Evolutionary conservation across 2,113 vertebrate genomes (phyloP).

Genomic region (Columba livia): DNA sequence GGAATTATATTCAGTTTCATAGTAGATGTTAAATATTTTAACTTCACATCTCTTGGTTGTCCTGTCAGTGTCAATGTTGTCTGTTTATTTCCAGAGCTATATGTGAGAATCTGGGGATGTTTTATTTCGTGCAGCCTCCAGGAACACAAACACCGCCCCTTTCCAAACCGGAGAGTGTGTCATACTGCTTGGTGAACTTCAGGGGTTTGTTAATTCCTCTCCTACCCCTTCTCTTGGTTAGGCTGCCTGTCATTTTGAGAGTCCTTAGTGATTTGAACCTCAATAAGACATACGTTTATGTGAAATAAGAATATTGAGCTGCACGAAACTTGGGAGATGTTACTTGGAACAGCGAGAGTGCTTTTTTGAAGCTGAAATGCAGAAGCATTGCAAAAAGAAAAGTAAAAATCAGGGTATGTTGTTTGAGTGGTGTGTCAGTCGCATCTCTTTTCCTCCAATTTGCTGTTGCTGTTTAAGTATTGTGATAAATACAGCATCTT

Average conservation of each 20-base stretch:
- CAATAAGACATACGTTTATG: fast-evolving
- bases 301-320: neutral
- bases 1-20: neutral
- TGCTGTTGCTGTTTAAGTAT: neutral
- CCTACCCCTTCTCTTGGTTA: neutral
- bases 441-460: neutral
- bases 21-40: neutral
- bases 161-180: neutral
- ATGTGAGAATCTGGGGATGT: neutral
- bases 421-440: neutral
- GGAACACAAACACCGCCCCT: neutral
- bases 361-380: neutral
- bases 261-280: neutral
- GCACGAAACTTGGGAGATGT: neutral
- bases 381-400: neutral
- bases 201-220: neutral
- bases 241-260: neutral
- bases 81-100: neutral
- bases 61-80: neutral
- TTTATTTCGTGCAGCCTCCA: neutral
- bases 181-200: neutral
- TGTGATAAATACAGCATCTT: neutral
- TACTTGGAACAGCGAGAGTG: neutral
- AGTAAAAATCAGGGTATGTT: neutral
- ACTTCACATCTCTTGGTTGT: neutral